These are phyloP conservation scores for Gadopsis bispinosus DNA, from an alignment of 2,797 vertebrate species.

Conservation along the genomic window DNA sequence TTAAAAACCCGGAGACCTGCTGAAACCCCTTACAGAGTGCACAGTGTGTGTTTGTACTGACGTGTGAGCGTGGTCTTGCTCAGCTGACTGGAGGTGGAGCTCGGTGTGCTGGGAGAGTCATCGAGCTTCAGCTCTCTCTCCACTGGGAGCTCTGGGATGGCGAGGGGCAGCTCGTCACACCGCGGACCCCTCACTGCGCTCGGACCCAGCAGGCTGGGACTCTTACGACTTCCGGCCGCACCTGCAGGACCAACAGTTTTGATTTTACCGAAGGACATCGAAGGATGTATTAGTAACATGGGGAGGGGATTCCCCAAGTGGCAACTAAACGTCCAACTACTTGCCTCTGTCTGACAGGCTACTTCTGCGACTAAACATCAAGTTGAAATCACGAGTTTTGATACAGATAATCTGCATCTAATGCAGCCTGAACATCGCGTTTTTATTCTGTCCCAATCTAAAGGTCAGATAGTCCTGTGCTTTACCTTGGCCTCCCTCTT, in stretches of 20 bases:
- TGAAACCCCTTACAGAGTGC: too few species aligned
- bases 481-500: slow-evolving; percentile 79
- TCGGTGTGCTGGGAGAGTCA: slow-evolving; percentile 83
- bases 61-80: slow-evolving; percentile 83
- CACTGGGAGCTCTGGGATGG: slow-evolving; percentile 88
- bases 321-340: too few species aligned
- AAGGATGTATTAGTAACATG: background rate
- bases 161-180: slow-evolving; percentile 85
- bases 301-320: background rate
- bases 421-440: background rate
- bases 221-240: slow-evolving; percentile 69
- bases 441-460: background rate
- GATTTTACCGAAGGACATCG: background rate
- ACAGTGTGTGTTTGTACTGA: slow-evolving; percentile 56
- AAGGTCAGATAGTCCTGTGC: background rate
- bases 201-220: slow-evolving; percentile 75
- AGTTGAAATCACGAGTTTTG: too few species aligned
- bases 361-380: too few species aligned
- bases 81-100: slow-evolving; percentile 77
- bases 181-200: slow-evolving; percentile 73
- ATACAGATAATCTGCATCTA: too few species aligned
- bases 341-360: too few species aligned
- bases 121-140: slow-evolving; percentile 89
- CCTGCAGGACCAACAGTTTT: slow-evolving; percentile 17
- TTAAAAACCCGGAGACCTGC: too few species aligned